Conservation (phyloP, 1,140 invertebrate genomes). For the Littorina saxatilis region DNA sequence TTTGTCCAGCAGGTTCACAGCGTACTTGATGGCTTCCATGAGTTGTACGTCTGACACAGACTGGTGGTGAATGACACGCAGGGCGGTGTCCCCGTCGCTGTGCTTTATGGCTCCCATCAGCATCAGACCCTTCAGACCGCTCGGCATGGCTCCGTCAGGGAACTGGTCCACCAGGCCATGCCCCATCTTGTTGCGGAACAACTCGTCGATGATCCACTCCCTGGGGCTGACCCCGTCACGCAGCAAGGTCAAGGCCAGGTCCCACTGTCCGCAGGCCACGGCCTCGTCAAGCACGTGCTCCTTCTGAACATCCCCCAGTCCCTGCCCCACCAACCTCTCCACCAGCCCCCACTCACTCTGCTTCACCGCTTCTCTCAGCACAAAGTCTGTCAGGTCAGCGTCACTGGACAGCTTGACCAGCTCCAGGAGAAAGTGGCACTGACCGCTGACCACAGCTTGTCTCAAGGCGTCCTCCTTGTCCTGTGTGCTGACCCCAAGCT, state of each 20-base stretch:
- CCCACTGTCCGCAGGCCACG: neutral
- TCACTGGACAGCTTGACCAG: neutral
- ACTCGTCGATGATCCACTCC: neutral
- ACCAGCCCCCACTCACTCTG: neutral
- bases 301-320: neutral
- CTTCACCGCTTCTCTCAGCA: neutral
- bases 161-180: neutral
- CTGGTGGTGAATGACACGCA: neutral
- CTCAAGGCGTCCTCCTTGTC: neutral
- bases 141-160: neutral
- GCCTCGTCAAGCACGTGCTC: neutral
- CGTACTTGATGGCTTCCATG: neutral
- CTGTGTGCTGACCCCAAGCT: neutral
- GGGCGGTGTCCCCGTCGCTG: neutral
- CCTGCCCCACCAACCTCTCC: neutral
- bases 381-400: constrained; percentile 10
- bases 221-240: neutral
- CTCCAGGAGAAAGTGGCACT: neutral
- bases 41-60: neutral
- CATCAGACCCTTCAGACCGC: neutral
- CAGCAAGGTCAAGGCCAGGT: neutral
- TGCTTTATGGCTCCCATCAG: neutral
- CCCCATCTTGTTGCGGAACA: neutral
- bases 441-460: neutral
- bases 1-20: neutral